Conservation (phyloP, 2,888 invertebrate species). For the Coenonympha glycerion region DNA sequence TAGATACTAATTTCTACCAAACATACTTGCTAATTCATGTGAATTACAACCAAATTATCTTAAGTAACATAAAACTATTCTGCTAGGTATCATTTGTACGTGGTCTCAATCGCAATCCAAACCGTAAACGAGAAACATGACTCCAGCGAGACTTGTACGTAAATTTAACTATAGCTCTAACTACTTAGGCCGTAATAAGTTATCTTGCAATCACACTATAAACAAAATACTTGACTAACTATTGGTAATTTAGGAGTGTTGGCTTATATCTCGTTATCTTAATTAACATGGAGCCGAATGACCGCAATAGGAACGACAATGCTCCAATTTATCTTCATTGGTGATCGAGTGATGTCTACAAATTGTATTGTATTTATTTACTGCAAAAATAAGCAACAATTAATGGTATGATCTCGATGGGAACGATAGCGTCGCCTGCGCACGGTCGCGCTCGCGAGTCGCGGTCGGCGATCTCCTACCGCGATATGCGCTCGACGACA, state of each 20-base stretch:
- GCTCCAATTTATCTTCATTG: slow-evolving; percentile 48
- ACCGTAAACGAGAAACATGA: slow-evolving; percentile 23
- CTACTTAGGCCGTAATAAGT: slow-evolving; percentile 21
- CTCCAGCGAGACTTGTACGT: slow-evolving; percentile 22
- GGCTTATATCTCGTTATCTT: slow-evolving; percentile 52
- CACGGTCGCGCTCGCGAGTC: slow-evolving; percentile 21
- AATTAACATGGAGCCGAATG: slow-evolving; percentile 57
- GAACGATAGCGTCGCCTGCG: slow-evolving; percentile 31
- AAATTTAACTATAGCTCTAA: slow-evolving; percentile 24
- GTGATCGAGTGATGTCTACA: slow-evolving; percentile 55
- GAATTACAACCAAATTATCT: too few relatives aligned
- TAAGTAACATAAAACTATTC: slow-evolving; percentile 6
- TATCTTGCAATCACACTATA: slow-evolving; percentile 28
- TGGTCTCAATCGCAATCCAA: slow-evolving; percentile 17
- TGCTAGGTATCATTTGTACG: slow-evolving; percentile 12
- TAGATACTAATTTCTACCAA: too few relatives aligned
- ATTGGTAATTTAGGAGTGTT: slow-evolving; percentile 26
- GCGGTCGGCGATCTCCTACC: slow-evolving; percentile 27
- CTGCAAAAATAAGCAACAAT: slow-evolving; percentile 56
- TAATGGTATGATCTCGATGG: slow-evolving; percentile 45
- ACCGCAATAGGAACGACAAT: slow-evolving; percentile 54
- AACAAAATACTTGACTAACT: slow-evolving; percentile 27
- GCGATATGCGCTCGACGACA: slow-evolving; percentile 40
- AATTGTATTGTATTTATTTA: slow-evolving; percentile 59
- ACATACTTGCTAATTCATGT: too few relatives aligned